Evolutionary conservation across 2,113 vertebrate species (phyloP).

Genomic region (Peromyscus californicus): DNA sequence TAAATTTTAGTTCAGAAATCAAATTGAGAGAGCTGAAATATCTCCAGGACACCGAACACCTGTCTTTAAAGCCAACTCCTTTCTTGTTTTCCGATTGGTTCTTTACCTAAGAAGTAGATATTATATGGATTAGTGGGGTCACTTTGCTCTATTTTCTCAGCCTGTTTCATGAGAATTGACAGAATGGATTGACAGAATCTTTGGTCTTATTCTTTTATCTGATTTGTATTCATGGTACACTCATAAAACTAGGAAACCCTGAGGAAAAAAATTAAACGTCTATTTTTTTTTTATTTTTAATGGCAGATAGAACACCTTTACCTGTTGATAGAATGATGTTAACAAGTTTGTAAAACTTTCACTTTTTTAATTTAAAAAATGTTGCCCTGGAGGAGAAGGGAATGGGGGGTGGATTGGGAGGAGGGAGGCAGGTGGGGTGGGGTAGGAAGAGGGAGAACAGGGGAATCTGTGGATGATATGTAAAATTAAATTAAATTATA

Average conservation of each 20-base stretch:
- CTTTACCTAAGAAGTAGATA: neutral
- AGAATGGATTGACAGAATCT: neutral
- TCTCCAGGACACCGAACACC: neutral
- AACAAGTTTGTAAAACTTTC: neutral
- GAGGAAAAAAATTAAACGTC: neutral
- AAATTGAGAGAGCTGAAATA: neutral
- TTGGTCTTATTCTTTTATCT: neutral
- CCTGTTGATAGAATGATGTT: neutral
- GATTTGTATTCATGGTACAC: neutral
- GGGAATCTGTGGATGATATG: too few species aligned
- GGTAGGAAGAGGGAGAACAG: too few species aligned
- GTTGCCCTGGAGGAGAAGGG: too few species aligned
- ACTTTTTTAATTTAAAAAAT: neutral
- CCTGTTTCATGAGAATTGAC: neutral
- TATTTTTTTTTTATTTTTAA: neutral
- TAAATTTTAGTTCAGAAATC: slow-evolving; percentile 39
- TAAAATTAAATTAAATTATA: too few species aligned
- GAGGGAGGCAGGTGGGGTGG: too few species aligned
- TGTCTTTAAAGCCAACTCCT: neutral
- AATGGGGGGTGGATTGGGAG: too few species aligned
- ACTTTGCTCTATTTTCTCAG: neutral
- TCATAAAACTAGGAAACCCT: neutral
- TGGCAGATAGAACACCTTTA: neutral
- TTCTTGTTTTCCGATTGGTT: neutral
- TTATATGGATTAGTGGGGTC: neutral